phyloP scores from a whole-genome alignment of 2,797 vertebrate species.

The Micromesistius poutassou region DNA sequence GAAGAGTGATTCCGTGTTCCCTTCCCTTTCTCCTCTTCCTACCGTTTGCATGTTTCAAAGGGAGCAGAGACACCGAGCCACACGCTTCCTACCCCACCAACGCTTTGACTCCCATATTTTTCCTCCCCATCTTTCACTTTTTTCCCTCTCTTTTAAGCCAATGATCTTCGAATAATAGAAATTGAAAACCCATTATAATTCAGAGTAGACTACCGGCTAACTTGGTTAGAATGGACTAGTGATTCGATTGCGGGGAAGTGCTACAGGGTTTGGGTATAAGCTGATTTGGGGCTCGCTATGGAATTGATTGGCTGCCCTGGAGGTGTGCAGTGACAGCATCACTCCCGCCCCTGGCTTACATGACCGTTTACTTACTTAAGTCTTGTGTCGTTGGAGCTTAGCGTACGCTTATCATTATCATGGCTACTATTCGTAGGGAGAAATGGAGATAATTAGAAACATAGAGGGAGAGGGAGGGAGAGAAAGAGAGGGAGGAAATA shows the following conservation, averaged over 20 bases:
- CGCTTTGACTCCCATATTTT: conserved; percentile 21
- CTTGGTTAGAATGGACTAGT: conserved; percentile 59
- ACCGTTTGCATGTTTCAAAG: background rate
- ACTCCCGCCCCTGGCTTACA: conserved; percentile 30
- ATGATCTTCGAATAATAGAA: conserved; percentile 59
- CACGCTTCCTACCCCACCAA: conserved; percentile 27
- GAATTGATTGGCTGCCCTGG: conserved; percentile 56
- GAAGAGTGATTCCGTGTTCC: conserved; percentile 19
- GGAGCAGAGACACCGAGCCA: background rate
- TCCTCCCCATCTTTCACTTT: background rate
- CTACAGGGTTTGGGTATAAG: conserved; percentile 58
- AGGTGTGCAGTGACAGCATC: conserved; percentile 44
- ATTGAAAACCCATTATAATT: conserved; percentile 61
- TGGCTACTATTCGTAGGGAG: background rate
- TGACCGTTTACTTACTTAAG: conserved; percentile 41
- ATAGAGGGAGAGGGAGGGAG: background rate
- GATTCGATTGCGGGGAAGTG: conserved; percentile 66
- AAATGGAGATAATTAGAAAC: background rate
- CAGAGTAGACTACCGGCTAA: conserved; percentile 56
- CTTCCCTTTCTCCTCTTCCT: conserved; percentile 9
- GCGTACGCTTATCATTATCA: background rate
- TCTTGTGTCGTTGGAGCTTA: background rate
- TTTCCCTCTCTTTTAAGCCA: conserved; percentile 37
- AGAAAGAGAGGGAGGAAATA: background rate
- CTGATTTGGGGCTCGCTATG: conserved; percentile 45